A percentile compares a stretch with the other conserved stretches of the same genome.
phyloP scores from a whole-genome alignment of 2,797 vertebrate species.

The Cossypha niveicapilla region DNA sequence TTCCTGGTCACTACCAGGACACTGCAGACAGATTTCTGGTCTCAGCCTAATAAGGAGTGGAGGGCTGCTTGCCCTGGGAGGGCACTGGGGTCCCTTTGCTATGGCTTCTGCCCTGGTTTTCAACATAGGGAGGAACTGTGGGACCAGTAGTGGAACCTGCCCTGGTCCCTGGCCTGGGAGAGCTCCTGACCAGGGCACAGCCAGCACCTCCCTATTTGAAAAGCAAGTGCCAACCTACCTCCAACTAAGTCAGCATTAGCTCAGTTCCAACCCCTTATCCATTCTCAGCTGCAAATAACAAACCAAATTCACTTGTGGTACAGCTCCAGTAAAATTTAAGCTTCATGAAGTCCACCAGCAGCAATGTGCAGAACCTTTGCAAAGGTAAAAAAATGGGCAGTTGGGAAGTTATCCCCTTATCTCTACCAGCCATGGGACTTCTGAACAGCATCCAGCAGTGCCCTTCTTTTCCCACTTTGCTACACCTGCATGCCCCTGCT shows the following conservation, averaged over 20 bases:
- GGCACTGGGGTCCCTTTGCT: rapidly evolving
- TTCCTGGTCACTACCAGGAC: not conserved
- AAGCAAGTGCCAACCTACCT: not conserved
- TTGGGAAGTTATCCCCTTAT: not conserved
- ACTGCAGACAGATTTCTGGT: not conserved
- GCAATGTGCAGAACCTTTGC: not conserved
- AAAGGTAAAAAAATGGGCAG: not conserved
- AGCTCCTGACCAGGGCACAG: not conserved
- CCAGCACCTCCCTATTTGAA: rapidly evolving
- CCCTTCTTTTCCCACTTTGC: not conserved
- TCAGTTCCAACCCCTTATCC: not conserved
- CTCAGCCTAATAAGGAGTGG: not conserved
- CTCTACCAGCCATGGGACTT: not conserved
- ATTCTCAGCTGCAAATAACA: not conserved
- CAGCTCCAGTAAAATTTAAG: not conserved
- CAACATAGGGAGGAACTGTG: not conserved
- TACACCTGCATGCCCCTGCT: not conserved
- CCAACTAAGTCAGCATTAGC: not conserved
- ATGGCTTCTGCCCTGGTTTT: not conserved
- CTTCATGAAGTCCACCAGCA: rapidly evolving
- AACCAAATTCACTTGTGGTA: not conserved
- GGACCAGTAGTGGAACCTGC: not conserved
- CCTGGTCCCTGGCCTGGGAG: not conserved
- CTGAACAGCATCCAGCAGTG: not conserved
- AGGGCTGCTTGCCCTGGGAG: not conserved